Base-by-base conservation (phyloP, 2,888 invertebrate species). In the Luffia ferchaultella region DNA sequence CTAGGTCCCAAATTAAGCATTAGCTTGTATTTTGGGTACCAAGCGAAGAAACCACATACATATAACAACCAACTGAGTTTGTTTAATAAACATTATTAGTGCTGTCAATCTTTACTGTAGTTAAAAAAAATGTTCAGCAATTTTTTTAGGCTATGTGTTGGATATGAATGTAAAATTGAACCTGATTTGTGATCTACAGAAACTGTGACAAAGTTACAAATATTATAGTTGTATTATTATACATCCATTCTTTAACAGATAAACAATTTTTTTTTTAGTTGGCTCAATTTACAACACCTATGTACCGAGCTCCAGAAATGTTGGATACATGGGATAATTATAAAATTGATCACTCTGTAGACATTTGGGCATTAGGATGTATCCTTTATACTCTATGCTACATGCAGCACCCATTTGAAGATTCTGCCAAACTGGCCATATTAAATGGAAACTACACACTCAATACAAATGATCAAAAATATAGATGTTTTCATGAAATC, bases 251-350 rank as follows among this genome's bases (percentile, higher is more conserved):
- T 15, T 42, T 48, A 42, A n/a, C 30, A 48, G 30, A 43, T 20
- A 52, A 54, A 50, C 44, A 20, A 46, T 53, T 49, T 54, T 57
- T 50, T 55, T 83, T 86, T 53, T 73, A 92, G 88, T 79, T 93
- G 84, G 90, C 91, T 45, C 87, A 88, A 64, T 90, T 88, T 62
- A 95, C 95, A 18, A 95, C 95, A 9, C 95, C 95, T 0, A 95
- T 95, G 98, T 99, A 99, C 76, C 87, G 99, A 68, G 94, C 98
- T 0, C 99, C 99, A 20, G 99, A 99, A 86, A 97, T 98, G 92
- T 86, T 98, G 56, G 98, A 98, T 69, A 95, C 97, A 2, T 99
- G 98, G 93, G 95, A 92, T 65, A 97, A 99, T 71, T 91, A 92
- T 67, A 93, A 92, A 55, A 96, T 99, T 58, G 96, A 96, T 51